Evolutionary conservation across 2,888 invertebrate genomes (phyloP), one percentile per base, ranked within the genome.

Genomic region (Pinctada fucata): DNA sequence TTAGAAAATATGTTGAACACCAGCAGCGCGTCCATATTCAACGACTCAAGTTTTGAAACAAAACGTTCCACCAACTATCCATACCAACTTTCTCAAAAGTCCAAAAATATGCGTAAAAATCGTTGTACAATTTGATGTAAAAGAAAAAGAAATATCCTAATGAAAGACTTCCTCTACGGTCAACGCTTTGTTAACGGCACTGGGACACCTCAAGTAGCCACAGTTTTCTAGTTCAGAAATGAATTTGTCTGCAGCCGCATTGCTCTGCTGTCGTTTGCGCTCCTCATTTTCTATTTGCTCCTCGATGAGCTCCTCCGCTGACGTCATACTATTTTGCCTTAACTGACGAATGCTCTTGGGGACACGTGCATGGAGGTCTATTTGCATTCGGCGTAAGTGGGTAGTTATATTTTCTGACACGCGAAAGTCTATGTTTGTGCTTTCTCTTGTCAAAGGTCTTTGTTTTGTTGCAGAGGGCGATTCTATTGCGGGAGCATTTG

Each of bases 261-360:
- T 47, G 16, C 51, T 6, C 31, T 66, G 65, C 45, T 74, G 51
- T 49, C 10, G 45, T 3, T 45, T 16, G 13, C 47, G 10, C 13
- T 31, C 68, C 47, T 68, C 68, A 31, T 74, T 66, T 6, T 48
- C 4, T 50, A n/a, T 49, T n/a, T 49, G 45, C 2, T 16, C 4
- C 50, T 74, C 74, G 16, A 66, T 31, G 45, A 47, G 47, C 48
- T 74, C 74, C 65, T 74, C 66, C 31, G 66, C 50, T 2, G 74
- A 74, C 8, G 74, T 74, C 65, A 65, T 65, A 66, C 65, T 74
- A 3, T 45, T 50, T 16, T 65, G n/a, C 16, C 10, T 13, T 0
- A 74, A 66, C 50, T 74, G 74, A 50, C 74, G 74, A 48, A 63
- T 65, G 45, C 66, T 74, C 51, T 74, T 74, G 49, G 74, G 66